Evolutionary conservation across 30 jellyfish, hydroid and myxozoan genomes (phyloP).

Genomic region (Cassiopea andromeda): DNA sequence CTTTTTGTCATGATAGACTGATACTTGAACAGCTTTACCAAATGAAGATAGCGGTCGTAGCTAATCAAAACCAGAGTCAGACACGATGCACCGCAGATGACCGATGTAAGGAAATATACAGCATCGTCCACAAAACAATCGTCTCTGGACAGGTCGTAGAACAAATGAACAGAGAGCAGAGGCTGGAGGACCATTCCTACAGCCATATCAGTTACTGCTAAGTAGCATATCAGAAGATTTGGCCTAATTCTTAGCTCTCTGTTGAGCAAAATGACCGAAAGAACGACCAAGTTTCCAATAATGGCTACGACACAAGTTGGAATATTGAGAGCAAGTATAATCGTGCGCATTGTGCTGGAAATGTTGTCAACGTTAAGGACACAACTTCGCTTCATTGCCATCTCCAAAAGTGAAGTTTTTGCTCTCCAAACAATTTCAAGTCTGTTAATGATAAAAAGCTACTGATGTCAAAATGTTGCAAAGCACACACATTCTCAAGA

Average conservation of each 20-base stretch:
- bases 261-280: constrained; percentile 39
- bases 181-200: constrained; percentile 74
- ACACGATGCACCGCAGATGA: constrained; percentile 76
- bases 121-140: constrained; percentile 63
- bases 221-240: constrained; percentile 31
- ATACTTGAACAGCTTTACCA: constrained; percentile 67
- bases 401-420: too few relatives aligned
- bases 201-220: constrained; percentile 66
- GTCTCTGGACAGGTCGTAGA: constrained; percentile 18
- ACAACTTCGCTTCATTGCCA: constrained; percentile 12
- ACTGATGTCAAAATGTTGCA: too few relatives aligned
- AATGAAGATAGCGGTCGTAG: constrained; percentile 69
- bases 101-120: constrained; percentile 38
- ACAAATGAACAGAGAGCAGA: constrained; percentile 49
- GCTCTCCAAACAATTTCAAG: too few relatives aligned
- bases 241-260: constrained; percentile 45
- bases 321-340: constrained; percentile 28
- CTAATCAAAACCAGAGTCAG: constrained; percentile 72
- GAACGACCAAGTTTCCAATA: constrained; percentile 42
- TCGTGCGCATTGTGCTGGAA: background rate
- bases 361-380: constrained; percentile 55
- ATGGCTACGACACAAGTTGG: constrained; percentile 29
- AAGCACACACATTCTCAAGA: too few relatives aligned
- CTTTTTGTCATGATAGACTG: constrained; percentile 25
- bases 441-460: too few relatives aligned